Base-by-base conservation (phyloP, 2,797 vertebrate genomes). In the Gymnopithys bicolor region DNA sequence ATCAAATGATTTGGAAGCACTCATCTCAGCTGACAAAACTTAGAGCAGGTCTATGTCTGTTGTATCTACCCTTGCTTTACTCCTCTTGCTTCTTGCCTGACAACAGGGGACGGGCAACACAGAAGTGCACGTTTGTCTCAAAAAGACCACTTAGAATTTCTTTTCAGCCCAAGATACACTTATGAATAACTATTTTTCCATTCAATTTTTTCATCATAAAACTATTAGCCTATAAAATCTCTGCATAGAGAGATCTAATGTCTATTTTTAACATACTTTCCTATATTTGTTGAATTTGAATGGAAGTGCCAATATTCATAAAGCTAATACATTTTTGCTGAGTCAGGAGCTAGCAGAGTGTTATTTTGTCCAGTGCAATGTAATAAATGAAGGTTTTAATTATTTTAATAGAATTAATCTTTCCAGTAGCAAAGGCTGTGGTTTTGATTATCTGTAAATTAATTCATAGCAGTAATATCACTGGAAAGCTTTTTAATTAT, bases 321-420 rank as follows among this genome's bases (percentile, higher is more conserved):
- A 71, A 81, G 8, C 3, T 59, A 69, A 41, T 53, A 58, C 0
- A 5, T 27, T 23, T 91, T 88, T 78, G 19, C 39, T 66, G 51
- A 69, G 28, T 48, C 25, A 59, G 56, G 19, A 67, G n/a, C 18
- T 73, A 78, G 52, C 4, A 51, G 19, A 75, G 4, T 12, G 22
- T 81, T 70, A 45, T 64, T 89, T 84, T 93, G 51, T 84, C 19
- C 15, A n/a, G 2, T 39, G 16, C 11, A 69, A 56, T 45, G 30
- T 33, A 84, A 82, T 62, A 82, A 87, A 82, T 41, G 9, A 80
- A 77, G 4, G 1, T 10, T 86, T 86, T 62, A 88, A 80, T 84
- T 88, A 93, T 73, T 89, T 85, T 89, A 41, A 24, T 67, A 32
- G 23, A 76, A 80, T 71, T 78, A 91, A 73, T 87, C 32, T 78